Evolutionary conservation across 1,140 invertebrate genomes (phyloP).

Genomic region (Anadara kagoshimensis): DNA sequence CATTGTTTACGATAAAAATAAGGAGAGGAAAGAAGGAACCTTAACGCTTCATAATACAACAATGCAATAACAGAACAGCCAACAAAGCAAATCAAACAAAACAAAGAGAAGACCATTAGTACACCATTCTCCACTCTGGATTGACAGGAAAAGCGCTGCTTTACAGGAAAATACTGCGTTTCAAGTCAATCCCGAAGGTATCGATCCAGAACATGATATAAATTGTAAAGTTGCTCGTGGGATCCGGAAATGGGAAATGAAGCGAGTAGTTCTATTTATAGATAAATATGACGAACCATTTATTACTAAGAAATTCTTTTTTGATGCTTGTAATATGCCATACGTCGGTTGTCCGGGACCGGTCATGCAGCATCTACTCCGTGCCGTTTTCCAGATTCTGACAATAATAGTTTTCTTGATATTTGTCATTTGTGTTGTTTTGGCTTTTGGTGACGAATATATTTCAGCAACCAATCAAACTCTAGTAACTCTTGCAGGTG

Average conservation of each 20-base stretch:
- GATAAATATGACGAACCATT: conserved; percentile 50
- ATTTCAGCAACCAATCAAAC: conserved; percentile 59
- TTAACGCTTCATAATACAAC: too few species aligned
- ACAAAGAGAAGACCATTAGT: too few species aligned
- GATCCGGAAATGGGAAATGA: conserved; percentile 41
- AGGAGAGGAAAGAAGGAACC: too few species aligned
- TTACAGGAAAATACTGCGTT: conserved; percentile 49
- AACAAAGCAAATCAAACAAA: too few species aligned
- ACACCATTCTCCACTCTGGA: too few species aligned
- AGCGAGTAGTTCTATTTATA: conserved; percentile 50
- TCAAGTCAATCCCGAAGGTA: conserved; percentile 11
- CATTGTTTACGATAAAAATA: too few species aligned
- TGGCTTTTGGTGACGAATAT: conserved; percentile 59
- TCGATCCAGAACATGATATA: neutral
- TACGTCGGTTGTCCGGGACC: conserved; percentile 54
- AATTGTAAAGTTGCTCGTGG: neutral
- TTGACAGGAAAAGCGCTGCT: conserved; percentile 11
- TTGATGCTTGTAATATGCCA: conserved; percentile 42
- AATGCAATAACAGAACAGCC: too few species aligned
- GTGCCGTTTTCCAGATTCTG: conserved; percentile 40
- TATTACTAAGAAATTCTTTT: conserved; percentile 60
- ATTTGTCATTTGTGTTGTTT: conserved; percentile 57
- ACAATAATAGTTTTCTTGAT: conserved; percentile 54
- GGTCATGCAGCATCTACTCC: conserved; percentile 36
- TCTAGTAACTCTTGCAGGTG: conserved; percentile 54